Percentiles rank a stretch among this genome's conserved stretches.
phyloP scores from a whole-genome alignment of 2,888 invertebrate species.

The Lypha dubia region DNA sequence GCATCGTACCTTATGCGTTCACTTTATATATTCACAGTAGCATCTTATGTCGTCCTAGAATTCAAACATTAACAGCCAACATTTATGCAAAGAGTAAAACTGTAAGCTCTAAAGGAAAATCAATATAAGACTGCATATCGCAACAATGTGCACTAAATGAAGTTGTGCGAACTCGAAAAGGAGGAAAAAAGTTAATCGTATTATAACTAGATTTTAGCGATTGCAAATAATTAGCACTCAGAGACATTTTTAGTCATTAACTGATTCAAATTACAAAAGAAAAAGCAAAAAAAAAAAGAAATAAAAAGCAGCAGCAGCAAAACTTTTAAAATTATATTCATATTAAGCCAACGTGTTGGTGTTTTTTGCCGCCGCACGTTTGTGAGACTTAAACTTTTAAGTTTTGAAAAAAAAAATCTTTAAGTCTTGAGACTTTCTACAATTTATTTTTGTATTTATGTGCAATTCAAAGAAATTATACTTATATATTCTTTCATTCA shows the following conservation, averaged over 20 bases:
- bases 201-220: constrained; percentile 2
- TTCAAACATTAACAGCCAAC: constrained; percentile 26
- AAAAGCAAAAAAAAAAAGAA: too few relatives aligned
- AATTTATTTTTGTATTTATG: constrained; percentile 60
- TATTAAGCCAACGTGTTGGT: constrained; percentile 33
- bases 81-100: constrained; percentile 4
- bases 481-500: constrained; percentile 1
- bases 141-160: not conserved
- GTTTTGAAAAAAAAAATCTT: constrained; percentile 39
- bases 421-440: constrained; percentile 58
- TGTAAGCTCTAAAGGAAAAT: not conserved
- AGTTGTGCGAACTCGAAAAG: not conserved
- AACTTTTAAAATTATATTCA: constrained; percentile 39
- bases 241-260: constrained; percentile 58
- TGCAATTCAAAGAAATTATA: constrained; percentile 35
- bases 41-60: not conserved
- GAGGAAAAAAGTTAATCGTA: not conserved
- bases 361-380: not conserved
- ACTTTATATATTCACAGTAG: constrained; percentile 38
- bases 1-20: not conserved
- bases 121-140: not conserved
- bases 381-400: constrained; percentile 32
- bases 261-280: constrained; percentile 52
- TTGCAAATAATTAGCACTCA: constrained; percentile 53
- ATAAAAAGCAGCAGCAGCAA: not conserved